Percentiles rank a stretch among this genome's conserved stretches.
Conservation (phyloP, 2,113 vertebrate species). For the Ophthalmotilapia sp. region DNA sequence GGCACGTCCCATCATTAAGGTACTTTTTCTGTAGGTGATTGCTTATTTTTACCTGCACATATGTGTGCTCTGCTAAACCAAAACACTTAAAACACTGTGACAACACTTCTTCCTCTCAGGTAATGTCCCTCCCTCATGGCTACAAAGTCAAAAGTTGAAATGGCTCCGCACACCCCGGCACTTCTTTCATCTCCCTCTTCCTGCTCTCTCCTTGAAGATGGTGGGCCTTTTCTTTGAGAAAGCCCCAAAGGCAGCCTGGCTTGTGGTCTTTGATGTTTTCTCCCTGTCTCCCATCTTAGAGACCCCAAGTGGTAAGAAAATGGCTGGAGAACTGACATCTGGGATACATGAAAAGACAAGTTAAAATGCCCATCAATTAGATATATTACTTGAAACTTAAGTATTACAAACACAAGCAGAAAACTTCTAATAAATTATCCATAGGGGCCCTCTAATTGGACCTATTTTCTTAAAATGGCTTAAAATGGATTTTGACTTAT, state of each 20-base stretch:
- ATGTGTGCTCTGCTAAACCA: background rate
- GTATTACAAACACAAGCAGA: background rate
- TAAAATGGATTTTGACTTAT: background rate
- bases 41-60: background rate
- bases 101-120: background rate
- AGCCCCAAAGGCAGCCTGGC: background rate
- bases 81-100: background rate
- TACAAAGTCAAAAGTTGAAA: slow-evolving; percentile 5
- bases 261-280: slow-evolving; percentile 15
- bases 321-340: background rate
- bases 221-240: background rate
- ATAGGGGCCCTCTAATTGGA: background rate
- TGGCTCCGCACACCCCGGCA: background rate
- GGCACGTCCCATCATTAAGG: background rate
- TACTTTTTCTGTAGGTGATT: background rate
- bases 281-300: slow-evolving; percentile 10
- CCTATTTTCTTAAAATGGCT: too few relatives aligned
- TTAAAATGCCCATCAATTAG: background rate
- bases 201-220: background rate
- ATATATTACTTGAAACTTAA: background rate
- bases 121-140: background rate
- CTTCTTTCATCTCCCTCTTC: background rate
- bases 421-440: background rate
- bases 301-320: slow-evolving; percentile 14
- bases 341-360: background rate